Conservation (phyloP, 2,888 invertebrate genomes). For the Pammene fasciana region DNA sequence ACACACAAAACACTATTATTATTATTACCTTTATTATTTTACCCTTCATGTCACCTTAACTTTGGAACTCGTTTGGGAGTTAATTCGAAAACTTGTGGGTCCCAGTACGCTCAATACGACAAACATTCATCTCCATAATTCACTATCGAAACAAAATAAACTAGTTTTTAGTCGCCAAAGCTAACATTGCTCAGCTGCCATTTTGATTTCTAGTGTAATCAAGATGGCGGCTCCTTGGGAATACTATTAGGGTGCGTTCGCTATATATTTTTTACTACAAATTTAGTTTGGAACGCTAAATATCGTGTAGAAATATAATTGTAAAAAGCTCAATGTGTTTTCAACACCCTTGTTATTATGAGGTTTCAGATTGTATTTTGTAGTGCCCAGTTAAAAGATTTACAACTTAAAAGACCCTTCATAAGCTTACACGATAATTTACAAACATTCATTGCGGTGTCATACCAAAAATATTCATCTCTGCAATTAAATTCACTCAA, state of each 20-base stretch:
- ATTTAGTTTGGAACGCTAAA: constrained; percentile 46
- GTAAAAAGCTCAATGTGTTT: constrained; percentile 78
- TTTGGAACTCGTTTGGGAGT: constrained; percentile 53
- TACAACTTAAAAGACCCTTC: constrained; percentile 22
- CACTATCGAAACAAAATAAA: constrained; percentile 22
- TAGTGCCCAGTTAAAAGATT: constrained; percentile 32
- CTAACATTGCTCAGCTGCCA: constrained; percentile 48
- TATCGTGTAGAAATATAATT: constrained; percentile 64
- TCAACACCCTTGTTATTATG: constrained; percentile 73
- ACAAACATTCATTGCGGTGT: constrained; percentile 68
- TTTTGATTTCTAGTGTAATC: constrained; percentile 47
- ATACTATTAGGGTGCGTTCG: constrained; percentile 45
- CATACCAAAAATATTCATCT: constrained; percentile 79
- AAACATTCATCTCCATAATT: constrained; percentile 46
- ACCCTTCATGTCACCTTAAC: constrained; percentile 44
- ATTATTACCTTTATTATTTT: constrained; percentile 44
- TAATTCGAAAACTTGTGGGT: constrained; percentile 63
- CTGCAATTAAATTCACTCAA: constrained; percentile 71
- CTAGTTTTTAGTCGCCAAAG: constrained; percentile 39
- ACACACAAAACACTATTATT: constrained; percentile 63
- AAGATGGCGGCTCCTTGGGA: constrained; percentile 43
- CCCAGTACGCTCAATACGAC: constrained; percentile 61
- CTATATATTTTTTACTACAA: constrained; percentile 44
- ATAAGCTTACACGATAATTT: constrained; percentile 44
- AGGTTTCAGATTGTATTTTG: constrained; percentile 53